Conservation (phyloP, 2,113 vertebrate genomes). For the Meles meles region DNA sequence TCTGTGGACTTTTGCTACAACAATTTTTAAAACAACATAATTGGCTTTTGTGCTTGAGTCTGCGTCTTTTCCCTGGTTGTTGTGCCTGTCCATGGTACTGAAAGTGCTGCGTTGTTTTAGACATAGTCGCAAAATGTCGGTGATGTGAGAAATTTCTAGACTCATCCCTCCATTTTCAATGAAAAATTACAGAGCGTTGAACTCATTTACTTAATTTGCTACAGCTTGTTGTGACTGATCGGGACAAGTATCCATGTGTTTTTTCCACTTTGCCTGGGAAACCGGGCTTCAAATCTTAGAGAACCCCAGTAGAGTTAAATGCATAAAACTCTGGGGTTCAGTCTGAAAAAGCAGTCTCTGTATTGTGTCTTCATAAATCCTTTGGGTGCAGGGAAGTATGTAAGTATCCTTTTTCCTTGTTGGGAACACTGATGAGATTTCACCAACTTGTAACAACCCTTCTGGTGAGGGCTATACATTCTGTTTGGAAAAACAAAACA, state of each 20-base stretch:
- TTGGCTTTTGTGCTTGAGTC: neutral
- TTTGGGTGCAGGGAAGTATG: neutral
- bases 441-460: neutral
- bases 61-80: neutral
- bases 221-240: neutral
- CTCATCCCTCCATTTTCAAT: neutral
- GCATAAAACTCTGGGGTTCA: neutral
- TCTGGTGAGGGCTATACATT: neutral
- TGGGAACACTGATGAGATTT: neutral
- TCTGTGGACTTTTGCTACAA: neutral
- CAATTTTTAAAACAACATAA: neutral
- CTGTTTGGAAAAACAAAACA: neutral
- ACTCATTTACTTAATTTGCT: neutral
- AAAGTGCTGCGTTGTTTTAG: neutral
- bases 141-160: neutral
- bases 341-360: neutral
- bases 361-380: neutral
- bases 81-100: slow-evolving; percentile 58
- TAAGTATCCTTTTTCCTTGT: neutral
- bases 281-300: neutral
- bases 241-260: neutral
- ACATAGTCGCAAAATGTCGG: neutral
- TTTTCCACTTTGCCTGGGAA: neutral
- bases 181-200: neutral
- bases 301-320: neutral